Evolutionary conservation across 53 echinoderm and acorn worm species (phyloP), one percentile per base, ranked within the genome.

Genomic region (Holothuria leucospilota): DNA sequence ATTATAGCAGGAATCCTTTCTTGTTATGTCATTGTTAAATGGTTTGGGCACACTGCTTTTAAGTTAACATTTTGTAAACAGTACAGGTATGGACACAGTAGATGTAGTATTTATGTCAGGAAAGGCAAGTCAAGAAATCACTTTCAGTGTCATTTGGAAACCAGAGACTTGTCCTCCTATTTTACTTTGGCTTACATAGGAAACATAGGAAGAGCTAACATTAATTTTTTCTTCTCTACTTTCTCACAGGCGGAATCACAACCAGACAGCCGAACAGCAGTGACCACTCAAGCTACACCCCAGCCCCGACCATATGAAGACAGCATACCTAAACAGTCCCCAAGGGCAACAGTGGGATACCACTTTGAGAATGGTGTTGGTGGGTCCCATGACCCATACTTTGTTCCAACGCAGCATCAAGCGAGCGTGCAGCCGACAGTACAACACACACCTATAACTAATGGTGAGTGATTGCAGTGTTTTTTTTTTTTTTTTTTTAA

Each of bases 391-490:
- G 96, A 96, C 34, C 89, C 92, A 13, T 94, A 92, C 92, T 94
- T 92, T 51, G 89, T 92, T 49, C 92, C 94, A 60, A 91, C 96
- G 16, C 94, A 92, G 49, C 94, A 94, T 59, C 86, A 90, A 29
- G 87, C 89, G 20, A 94, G 78, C 46, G 90, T 94, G 34, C 87
- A 91, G 41, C 96, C 92, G 78, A 62, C 81, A 30, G 89, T 94
- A 27, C 96, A 96, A 46, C 96, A 96, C 85, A 92, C 96, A 61
- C 92, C 92, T 66, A 89, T 96, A 66, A 91, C 92, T 29, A 96
- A 96, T 77, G 96, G 96, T 94, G 88, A 75, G 92, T 73, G 28
- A n/a, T 13, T 9, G 41, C 29, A 74, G 5, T 41, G 40, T 56
- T 56, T 56, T 56, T 5, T 49, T 9, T 49, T 4, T 18, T 2